Percentiles rank a stretch among this genome's conserved stretches.
These are phyloP conservation scores for Anthonomus grandis DNA, from an alignment of 1,140 invertebrate genomes.

Conservation along the genomic window DNA sequence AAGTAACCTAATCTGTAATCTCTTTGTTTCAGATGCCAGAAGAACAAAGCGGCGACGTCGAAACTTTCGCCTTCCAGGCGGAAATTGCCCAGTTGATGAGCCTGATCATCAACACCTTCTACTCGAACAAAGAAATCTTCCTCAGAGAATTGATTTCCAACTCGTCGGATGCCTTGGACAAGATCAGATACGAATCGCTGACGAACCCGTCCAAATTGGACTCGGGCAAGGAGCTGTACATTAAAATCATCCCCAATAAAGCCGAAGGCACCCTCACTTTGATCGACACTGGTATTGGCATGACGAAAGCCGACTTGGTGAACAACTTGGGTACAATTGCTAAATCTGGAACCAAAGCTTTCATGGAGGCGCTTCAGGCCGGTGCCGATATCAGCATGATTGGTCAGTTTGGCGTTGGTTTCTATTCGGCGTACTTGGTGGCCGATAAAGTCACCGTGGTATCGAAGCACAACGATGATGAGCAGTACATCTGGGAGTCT, in stretches of 20 bases:
- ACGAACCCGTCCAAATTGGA: conserved; percentile 87
- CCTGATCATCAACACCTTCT: conserved; percentile 99
- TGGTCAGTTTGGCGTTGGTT: conserved; percentile 96
- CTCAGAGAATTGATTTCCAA: conserved; percentile 97
- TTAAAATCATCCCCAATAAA: conserved; percentile 90
- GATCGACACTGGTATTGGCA: conserved; percentile 92
- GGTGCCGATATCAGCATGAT: conserved; percentile 97
- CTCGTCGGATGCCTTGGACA: conserved; percentile 79
- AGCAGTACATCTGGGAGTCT: conserved; percentile 92
- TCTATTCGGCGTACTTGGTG: conserved; percentile 96
- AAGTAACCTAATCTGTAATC: too few species aligned
- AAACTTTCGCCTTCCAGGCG: conserved; percentile 89
- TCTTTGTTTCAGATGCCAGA: conserved; percentile 66
- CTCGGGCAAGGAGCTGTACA: conserved; percentile 82
- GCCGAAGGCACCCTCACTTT: conserved; percentile 85
- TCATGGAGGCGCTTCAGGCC: conserved; percentile 93
- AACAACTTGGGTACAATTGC: conserved; percentile 96
- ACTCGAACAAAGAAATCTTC: conserved; percentile 99
- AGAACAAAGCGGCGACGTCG: conserved; percentile 66
- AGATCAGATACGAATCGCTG: conserved; percentile 83
- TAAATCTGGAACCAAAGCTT: conserved; percentile 93
- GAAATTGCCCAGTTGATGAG: conserved; percentile 97
- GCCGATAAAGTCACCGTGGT: conserved; percentile 92
- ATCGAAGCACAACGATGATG: conserved; percentile 96
- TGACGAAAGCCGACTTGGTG: conserved; percentile 94